Percentiles rank a stretch among this genome's conserved stretches.
These are phyloP conservation scores for Pelodytes ibericus DNA, from an alignment of 2,797 vertebrate genomes.

Conservation along the genomic window DNA sequence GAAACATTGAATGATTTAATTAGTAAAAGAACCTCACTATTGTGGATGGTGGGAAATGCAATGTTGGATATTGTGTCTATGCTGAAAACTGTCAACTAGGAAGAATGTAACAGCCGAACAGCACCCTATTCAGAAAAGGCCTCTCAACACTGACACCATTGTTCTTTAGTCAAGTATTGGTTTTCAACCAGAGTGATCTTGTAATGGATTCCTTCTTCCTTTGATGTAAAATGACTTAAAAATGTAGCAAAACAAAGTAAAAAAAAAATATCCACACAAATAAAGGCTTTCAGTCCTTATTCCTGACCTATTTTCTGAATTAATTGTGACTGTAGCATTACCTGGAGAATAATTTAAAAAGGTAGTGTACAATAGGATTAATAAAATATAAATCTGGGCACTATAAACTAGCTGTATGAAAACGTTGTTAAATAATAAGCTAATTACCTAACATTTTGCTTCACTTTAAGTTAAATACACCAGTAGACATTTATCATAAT, in stretches of 20 bases:
- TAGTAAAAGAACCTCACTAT: slow-evolving; percentile 23
- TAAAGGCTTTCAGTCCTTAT: neutral
- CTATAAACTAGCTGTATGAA: too few relatives aligned
- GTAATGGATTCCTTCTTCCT: neutral
- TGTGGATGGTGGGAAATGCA: slow-evolving; percentile 37
- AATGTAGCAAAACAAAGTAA: neutral
- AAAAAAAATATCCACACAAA: neutral
- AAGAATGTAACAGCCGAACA: slow-evolving; percentile 33
- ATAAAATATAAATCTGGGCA: neutral
- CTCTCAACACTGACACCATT: slow-evolving; percentile 29
- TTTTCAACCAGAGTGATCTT: slow-evolving; percentile 3
- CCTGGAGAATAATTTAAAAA: neutral
- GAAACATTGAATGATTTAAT: neutral
- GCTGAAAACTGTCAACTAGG: slow-evolving; percentile 1
- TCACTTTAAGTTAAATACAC: neutral
- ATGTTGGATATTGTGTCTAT: slow-evolving; percentile 14
- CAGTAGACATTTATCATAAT: too few relatives aligned
- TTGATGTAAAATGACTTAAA: slow-evolving; percentile 7
- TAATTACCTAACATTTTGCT: neutral
- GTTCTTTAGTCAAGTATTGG: slow-evolving; percentile 36
- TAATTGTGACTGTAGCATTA: neutral
- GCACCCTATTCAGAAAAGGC: slow-evolving; percentile 10
- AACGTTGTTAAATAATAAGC: too few relatives aligned
- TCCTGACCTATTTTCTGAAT: neutral
- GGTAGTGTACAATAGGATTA: neutral